Base-by-base conservation (phyloP, 2,113 vertebrate species). In the Lethenteron reissneri region DNA sequence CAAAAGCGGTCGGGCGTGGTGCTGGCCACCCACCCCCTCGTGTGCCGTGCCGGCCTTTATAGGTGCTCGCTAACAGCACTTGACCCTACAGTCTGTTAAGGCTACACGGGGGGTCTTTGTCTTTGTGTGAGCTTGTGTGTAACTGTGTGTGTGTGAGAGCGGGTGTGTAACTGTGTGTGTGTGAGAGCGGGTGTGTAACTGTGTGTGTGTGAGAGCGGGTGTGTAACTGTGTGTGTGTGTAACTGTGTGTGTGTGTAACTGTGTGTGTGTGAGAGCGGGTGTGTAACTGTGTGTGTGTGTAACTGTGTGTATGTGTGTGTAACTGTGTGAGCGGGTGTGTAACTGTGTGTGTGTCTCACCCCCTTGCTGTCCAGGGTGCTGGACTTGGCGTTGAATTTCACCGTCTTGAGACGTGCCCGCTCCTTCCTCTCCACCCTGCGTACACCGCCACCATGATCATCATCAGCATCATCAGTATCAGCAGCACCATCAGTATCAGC, bases 391-490 rank as follows among this genome's bases (percentile, higher is more conserved):
- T 96, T 96, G 82, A 97, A 97, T 76, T 97, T 97, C 78, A 97
- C 92, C 0, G 92, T 97, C 83, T 97, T 97, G 74, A 97, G 85
- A 70, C 89, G 86, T 4, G 92, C 87, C 59, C 90, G 84, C 74
- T 97, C 92, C 78, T 95, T 97, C 74, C 92, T 85, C 77, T 97
- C 92, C 76, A 97, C 90, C 76, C 92, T 97, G 80, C 56, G 71
- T 71, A 72, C 76, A 73, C 41, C 41, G 41, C 41, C 41, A 76
- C 12, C 41, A 41, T 1, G 1, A 41, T 41, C 41, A 41, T 41
- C 41, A 41, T 41, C 41, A 41, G 41, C 1, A 41, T 41, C 25
- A 41, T 4, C 25, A 41, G 3, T 5, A 41, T 41, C 41, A 41
- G 41, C 41, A 41, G 4, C 41, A 41, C 4, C 6, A 41, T 41